Evolutionary conservation across 2,797 vertebrate species (phyloP).

Genomic region (Lithobates sylvaticus): DNA sequence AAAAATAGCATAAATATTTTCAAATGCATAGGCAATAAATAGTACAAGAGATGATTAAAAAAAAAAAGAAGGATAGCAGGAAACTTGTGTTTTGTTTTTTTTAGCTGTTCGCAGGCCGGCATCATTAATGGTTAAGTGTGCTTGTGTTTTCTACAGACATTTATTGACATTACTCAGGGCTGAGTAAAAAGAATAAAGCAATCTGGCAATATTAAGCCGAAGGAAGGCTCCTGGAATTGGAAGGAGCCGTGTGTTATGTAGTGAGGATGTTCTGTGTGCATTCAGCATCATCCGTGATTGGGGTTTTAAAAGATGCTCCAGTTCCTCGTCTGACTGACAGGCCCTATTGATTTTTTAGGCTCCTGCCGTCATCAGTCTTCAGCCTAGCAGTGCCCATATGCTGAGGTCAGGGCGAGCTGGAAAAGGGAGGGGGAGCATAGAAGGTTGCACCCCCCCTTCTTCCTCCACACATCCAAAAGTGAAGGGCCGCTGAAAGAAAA

Average conservation of each 20-base stretch:
- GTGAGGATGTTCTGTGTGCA: slow-evolving; percentile 62
- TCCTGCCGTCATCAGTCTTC: slow-evolving; percentile 96
- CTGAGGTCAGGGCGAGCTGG: slow-evolving; percentile 91
- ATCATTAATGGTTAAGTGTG: slow-evolving; percentile 20
- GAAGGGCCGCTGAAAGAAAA: slow-evolving; percentile 98
- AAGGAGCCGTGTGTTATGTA: slow-evolving; percentile 76
- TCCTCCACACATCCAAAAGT: slow-evolving; percentile 86
- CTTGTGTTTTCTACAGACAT: not conserved
- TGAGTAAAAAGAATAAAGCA: slow-evolving; percentile 51
- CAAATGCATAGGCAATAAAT: too few relatives aligned
- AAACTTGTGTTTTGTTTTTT: not conserved
- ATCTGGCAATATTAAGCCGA: slow-evolving; percentile 29
- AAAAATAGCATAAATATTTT: too few relatives aligned
- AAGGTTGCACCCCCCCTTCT: slow-evolving; percentile 51
- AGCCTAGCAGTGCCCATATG: slow-evolving; percentile 92
- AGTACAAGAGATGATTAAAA: slow-evolving; percentile 2
- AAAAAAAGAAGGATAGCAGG: slow-evolving; percentile 1
- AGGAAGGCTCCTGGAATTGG: slow-evolving; percentile 45
- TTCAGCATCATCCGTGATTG: slow-evolving; percentile 77
- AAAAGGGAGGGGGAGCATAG: slow-evolving; percentile 63
- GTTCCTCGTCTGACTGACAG: slow-evolving; percentile 91
- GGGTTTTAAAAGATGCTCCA: slow-evolving; percentile 83
- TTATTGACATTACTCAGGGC: slow-evolving; percentile 33
- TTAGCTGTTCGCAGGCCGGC: not conserved
- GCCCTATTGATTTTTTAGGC: slow-evolving; percentile 97